Evolutionary conservation across 2,797 vertebrate genomes (phyloP), one percentile per base, ranked within the genome.

Genomic region (Anguilla marmorata): DNA sequence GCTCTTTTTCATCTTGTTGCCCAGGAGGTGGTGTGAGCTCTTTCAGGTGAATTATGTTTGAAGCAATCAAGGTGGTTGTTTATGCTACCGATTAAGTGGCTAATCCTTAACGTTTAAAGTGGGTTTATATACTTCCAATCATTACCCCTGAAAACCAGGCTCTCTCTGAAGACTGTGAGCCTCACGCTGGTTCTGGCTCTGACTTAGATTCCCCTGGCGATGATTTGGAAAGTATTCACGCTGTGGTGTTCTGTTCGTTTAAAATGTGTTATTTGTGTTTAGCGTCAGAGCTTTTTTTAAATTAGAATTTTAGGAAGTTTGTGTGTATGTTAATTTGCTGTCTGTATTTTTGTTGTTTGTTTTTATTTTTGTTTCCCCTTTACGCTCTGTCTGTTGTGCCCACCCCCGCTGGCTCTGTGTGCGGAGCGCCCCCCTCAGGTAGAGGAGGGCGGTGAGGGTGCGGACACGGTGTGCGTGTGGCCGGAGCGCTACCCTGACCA

Each of bases 401-500:
- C 79, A 86, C 60, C 84, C 85, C 89, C 52, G 41, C 82, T 89
- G 85, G 85, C 33, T 85, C 80, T 89, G 52, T 83, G 58, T 89
- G 74, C 30, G 69, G 86, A 89, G 88, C 85, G 50, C 84, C 19
- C 58, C 19, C 60, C 86, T 76, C 91, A 94, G 93, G 92, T 89
- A 91, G 92, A 91, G 88, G 89, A 88, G 85, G 89, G 89, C 66
- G 88, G 91, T 90, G 93, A 93, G 88, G 91, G 92, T 89, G 92
- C 91, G 88, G 92, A 93, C 91, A 93, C 95, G 93, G 94, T 95
- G 92, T 87, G 90, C 52, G 60, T 90, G 56, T 90, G 90, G 48
- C 90, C 82, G 63, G 92, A 94, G 87, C 94, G 93, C 92, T 92
- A 94, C 90, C 94, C 94, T 87, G 93, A 94, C 91, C 90, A 90